A percentile compares a stretch with the other conserved stretches of the same genome.
Conservation (phyloP, 2,797 vertebrate species). For the Euphonia xanthogaster region DNA sequence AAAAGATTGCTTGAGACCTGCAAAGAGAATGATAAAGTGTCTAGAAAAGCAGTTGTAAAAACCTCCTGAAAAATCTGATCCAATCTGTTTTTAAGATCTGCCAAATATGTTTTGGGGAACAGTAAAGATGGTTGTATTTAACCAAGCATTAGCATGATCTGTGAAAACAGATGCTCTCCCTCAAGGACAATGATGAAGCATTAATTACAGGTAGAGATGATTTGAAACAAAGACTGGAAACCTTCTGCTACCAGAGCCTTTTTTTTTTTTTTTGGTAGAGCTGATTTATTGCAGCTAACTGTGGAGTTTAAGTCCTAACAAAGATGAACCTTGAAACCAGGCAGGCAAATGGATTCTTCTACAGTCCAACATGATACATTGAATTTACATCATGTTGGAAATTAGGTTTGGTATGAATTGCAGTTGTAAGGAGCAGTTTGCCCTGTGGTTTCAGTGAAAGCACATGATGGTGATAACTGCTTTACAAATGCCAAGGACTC, state of each 20-base stretch:
- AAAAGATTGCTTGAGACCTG: background rate
- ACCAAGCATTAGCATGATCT: slow-evolving; percentile 14
- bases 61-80: background rate
- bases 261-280: background rate
- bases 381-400: background rate
- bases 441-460: background rate
- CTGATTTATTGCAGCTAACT: slow-evolving; percentile 7
- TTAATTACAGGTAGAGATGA: slow-evolving; percentile 57
- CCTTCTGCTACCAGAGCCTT: background rate
- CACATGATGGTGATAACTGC: background rate
- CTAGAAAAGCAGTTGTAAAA: background rate
- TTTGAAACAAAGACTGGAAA: background rate
- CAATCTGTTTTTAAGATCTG: slow-evolving; percentile 7
- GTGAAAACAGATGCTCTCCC: slow-evolving; percentile 59
- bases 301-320: slow-evolving; percentile 5
- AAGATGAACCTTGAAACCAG: slow-evolving; percentile 30
- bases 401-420: slow-evolving; percentile 7
- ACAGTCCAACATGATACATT: background rate
- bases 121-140: slow-evolving; percentile 4
- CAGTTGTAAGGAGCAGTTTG: background rate
- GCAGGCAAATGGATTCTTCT: slow-evolving; percentile 3
- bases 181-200: slow-evolving; percentile 45
- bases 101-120: slow-evolving; percentile 13
- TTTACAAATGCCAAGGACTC: background rate
- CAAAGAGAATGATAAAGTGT: background rate